Evolutionary conservation across 2,113 vertebrate genomes (phyloP).

Genomic region (Recurvirostra avosetta): DNA sequence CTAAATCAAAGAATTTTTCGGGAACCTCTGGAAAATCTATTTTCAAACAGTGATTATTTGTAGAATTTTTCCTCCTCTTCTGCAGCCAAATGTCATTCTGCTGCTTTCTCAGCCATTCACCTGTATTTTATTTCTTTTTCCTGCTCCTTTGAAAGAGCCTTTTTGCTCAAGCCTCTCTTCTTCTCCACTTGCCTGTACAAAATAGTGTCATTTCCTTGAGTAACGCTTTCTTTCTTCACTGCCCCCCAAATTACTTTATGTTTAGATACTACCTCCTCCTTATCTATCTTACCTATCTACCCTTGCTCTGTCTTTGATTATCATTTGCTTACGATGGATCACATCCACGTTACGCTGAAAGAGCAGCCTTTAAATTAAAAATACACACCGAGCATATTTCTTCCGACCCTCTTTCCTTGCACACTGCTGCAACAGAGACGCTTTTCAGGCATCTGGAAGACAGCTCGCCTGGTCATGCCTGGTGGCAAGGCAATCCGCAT

Average conservation of each 20-base stretch:
- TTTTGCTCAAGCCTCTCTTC: not conserved
- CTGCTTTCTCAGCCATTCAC: not conserved
- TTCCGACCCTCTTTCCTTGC: not conserved
- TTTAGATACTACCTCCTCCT: not conserved
- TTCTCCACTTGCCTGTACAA: not conserved
- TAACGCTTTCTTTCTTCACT: not conserved
- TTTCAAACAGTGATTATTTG: not conserved
- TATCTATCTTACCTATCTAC: no score
- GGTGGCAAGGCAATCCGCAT: not conserved
- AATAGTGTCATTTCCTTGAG: not conserved
- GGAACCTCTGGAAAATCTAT: not conserved
- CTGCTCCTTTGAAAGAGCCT: not conserved
- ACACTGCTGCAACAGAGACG: not conserved
- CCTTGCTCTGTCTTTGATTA: not conserved
- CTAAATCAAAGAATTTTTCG: not conserved
- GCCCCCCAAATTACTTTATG: not conserved
- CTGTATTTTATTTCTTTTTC: not conserved
- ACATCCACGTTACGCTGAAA: not conserved
- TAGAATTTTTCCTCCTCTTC: not conserved
- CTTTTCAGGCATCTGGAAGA: not conserved
- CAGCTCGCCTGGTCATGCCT: not conserved
- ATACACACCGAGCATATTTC: fast-evolving
- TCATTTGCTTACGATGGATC: no score
- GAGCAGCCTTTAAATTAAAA: not conserved
- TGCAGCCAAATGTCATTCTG: not conserved